A percentile compares a stretch with the other conserved stretches of the same genome.
phyloP scores from a whole-genome alignment of 2,888 invertebrate species.

The Callinectes sapidus region DNA sequence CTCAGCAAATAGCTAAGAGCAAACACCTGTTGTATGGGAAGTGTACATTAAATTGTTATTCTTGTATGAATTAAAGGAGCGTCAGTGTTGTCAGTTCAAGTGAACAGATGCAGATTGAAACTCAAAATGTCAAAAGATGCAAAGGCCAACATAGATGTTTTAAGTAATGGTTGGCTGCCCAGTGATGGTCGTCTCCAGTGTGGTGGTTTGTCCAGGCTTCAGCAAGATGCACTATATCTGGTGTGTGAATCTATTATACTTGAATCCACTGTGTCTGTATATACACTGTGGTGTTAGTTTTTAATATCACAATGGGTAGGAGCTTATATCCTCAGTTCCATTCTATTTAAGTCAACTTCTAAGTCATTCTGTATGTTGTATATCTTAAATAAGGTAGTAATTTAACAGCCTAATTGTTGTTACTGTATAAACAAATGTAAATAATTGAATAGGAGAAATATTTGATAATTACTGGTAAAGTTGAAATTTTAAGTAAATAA shows the following conservation, averaged over 20 bases:
- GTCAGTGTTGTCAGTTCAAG: background rate
- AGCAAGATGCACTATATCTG: background rate
- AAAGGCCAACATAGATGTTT: background rate
- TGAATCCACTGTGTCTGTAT: conserved; percentile 5
- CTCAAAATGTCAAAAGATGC: background rate
- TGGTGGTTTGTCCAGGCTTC: background rate
- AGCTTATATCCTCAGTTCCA: background rate
- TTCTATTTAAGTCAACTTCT: conserved; percentile 24
- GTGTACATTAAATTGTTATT: background rate
- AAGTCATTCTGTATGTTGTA: conserved; percentile 19
- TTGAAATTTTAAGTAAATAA: background rate
- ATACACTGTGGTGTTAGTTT: background rate
- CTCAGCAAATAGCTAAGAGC: background rate
- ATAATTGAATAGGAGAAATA: conserved; percentile 7
- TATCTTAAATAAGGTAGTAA: conserved; percentile 5
- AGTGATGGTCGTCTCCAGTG: background rate
- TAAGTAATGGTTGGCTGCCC: background rate
- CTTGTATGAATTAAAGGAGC: background rate
- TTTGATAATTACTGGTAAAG: background rate
- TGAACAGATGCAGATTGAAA: too few species aligned
- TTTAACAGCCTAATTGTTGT: conserved; percentile 19
- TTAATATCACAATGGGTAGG: background rate
- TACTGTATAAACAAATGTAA: conserved; percentile 5
- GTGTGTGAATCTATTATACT: background rate
- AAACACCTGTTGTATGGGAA: background rate